Evolutionary conservation across 2,888 invertebrate species (phyloP), one percentile per base, ranked within the genome.

Genomic region (Leucania comma): DNA sequence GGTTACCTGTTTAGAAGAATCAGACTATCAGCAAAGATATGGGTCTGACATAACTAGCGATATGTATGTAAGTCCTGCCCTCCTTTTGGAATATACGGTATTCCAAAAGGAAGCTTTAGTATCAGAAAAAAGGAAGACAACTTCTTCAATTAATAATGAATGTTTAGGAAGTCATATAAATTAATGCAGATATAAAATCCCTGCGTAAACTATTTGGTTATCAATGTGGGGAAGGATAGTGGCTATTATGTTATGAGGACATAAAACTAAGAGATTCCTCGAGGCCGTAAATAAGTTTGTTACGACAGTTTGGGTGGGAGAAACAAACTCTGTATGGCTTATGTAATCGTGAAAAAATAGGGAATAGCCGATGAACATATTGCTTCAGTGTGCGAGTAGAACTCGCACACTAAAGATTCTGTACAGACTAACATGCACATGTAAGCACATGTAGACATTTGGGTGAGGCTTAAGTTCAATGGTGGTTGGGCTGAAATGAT

Each of bases 261-360:
- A 54, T 75, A 54, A 56, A 66, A 50, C 54, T 75, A 22, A 56
- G 26, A 42, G 29, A 60, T 67, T 50, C 6, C 26, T 17, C 1
- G 5, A 22, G 50, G 54, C 24, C 54, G 14, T 60, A 32, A 67
- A 67, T 60, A 67, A 73, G 14, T 56, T 74, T 12, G 29, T 72
- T n/a, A 67, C 54, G 48, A 67, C 32, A 46, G n/a, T 66, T 59
- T 24, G 8, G 26, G 29, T 3, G 38, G n/a, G 6, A 64, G n/a
- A 24, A 74, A 59, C 59, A 66, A 66, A 54, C 48, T 17, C 1
- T 22, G 0, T 14, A 59, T 24, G 35, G 46, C 12, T 20, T 48
- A 12, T 35, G 48, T 60, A 50, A 75, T 67, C 48, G 67, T 56
- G 74, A 17, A 32, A 42, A 56, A 67, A 60, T 74, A 26, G 14